Base-by-base conservation (phyloP, 1,140 invertebrate genomes). In the Drosophila quadrilineata region DNA sequence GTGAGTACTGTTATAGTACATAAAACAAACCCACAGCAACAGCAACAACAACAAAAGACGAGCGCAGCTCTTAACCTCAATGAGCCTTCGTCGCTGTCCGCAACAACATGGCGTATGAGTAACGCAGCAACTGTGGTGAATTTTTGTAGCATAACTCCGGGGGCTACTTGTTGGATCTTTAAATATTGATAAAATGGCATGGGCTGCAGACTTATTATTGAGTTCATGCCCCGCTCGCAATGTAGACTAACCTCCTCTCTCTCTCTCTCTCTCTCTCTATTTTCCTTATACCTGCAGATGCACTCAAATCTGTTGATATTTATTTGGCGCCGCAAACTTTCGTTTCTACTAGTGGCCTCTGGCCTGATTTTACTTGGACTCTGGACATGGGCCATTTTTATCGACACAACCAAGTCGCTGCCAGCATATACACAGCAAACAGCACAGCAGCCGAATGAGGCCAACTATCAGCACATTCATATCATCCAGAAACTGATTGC, bases 261-360 rank as follows among this genome's bases (percentile, higher is more conserved):
- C 8, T 14, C 24, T 22, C n/a, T 26, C 6, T 12, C 14, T 17
- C 17, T 57, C 35, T 53, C 17, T 21, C 19, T 35, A 6, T 9
- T 3, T 26, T 4, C 16, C 12, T 24, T 24, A 6, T 22, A 2
- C 8, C 49, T 72, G 41, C 68, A 89, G 88, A 89, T 88, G 87
- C 88, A 89, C 77, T 88, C 85, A 49, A 88, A 86, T 70, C 48
- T 89, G 35, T 65, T 85, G 45, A 75, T 88, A 70, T 71, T 85
- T 70, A 67, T 89, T 75, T 89, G 88, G 85, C 87, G 88, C 41
- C 77, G 85, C 29, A 89, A 89, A 76, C 71, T 89, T 45, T 88
- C 88, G 17, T 65, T 89, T 52, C 50, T 89, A 46, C 60, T 89
- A 22, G 12, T 88, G 8, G 63, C 65, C 28, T 77, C 76, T 49